A percentile compares a stretch with the other conserved stretches of the same genome.
Conservation (phyloP, 2,888 invertebrate genomes). For the Antitype chi region DNA sequence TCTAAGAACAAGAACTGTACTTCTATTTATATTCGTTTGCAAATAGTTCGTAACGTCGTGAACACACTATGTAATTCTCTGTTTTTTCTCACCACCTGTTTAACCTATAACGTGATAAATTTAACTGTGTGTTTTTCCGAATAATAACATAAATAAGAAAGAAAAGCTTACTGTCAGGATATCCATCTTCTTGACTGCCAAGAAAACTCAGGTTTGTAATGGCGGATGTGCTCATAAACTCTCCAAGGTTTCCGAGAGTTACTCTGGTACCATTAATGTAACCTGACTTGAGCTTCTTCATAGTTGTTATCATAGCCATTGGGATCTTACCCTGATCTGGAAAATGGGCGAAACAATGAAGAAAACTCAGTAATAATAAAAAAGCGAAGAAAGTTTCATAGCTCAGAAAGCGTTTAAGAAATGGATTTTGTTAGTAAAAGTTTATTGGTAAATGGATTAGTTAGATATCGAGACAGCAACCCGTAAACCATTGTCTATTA, state of each 20-base stretch:
- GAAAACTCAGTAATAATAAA: neutral
- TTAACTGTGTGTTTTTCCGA: neutral
- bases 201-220: slow-evolving; percentile 99
- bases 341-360: slow-evolving; percentile 66
- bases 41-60: neutral
- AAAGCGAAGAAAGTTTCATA: neutral
- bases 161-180: slow-evolving; percentile 94
- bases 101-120: neutral
- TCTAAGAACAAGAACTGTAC: too few relatives aligned
- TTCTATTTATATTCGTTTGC: too few relatives aligned
- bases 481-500: slow-evolving; percentile 27
- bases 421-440: slow-evolving; percentile 46
- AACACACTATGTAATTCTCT: neutral
- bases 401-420: slow-evolving; percentile 44
- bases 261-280: slow-evolving; percentile 99
- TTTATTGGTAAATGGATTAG: slow-evolving; percentile 5
- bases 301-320: slow-evolving; percentile 98
- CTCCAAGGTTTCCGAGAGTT: slow-evolving; percentile 97
- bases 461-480: neutral
- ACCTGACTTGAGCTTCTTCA: slow-evolving; percentile 99
- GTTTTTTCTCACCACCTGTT: neutral
- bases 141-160: neutral
- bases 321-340: slow-evolving; percentile 97
- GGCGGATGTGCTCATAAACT: slow-evolving; percentile 99
- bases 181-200: slow-evolving; percentile 97